Evolutionary conservation across 1,140 invertebrate species (phyloP).

Genomic region (Dolichoris vasculosae): DNA sequence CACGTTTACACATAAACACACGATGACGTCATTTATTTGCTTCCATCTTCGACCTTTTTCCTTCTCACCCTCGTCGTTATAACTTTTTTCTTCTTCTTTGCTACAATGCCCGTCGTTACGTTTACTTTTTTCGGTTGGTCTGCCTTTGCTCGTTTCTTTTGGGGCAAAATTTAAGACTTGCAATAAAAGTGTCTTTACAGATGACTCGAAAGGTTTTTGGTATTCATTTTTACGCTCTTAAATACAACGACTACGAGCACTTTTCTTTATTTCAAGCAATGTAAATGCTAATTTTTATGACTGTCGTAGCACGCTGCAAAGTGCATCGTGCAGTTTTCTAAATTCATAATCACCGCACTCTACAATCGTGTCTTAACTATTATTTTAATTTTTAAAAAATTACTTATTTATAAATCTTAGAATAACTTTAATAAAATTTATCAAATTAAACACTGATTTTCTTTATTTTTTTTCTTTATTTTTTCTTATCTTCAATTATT

Average conservation of each 20-base stretch:
- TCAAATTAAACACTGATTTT: too few species aligned
- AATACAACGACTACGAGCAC: neutral
- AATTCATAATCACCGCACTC: neutral
- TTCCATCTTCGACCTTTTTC: neutral
- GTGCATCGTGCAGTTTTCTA: neutral
- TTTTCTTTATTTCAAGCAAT: neutral
- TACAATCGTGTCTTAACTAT: neutral
- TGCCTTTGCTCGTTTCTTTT: conserved; percentile 26
- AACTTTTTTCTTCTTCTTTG: conserved; percentile 3
- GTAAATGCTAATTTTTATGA: conserved; percentile 6
- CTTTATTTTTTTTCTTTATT: too few species aligned
- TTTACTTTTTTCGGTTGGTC: conserved; percentile 1
- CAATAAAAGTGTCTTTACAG: conserved; percentile 15
- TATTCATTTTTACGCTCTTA: neutral
- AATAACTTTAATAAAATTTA: too few species aligned
- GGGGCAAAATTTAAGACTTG: conserved; percentile 23
- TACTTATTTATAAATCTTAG: neutral
- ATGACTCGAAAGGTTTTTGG: neutral
- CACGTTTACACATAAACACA: neutral
- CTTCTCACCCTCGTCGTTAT: neutral
- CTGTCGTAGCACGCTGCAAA: neutral
- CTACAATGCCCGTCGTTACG: neutral
- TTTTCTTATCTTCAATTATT: too few species aligned
- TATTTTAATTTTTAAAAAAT: neutral
- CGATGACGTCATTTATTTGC: neutral